A percentile compares a stretch with the other conserved stretches of the same genome.
Evolutionary conservation across 2,888 invertebrate species (phyloP).

Genomic region (Sesamia inferens): DNA sequence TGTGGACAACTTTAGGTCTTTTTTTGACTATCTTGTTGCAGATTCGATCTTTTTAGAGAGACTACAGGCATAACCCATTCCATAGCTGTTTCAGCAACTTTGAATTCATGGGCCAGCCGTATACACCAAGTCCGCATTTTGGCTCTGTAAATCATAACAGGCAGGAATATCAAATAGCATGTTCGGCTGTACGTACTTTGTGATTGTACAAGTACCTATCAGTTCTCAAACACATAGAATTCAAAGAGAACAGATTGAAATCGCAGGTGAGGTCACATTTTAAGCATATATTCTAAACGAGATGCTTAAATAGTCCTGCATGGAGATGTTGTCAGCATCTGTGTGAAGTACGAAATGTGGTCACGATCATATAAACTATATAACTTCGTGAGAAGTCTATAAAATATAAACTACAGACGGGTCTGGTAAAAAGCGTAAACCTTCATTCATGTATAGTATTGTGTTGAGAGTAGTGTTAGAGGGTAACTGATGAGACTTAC

Average conservation of each 20-base stretch:
- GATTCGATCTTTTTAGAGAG: neutral
- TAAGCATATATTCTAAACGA: slow-evolving; percentile 42
- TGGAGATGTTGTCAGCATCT: slow-evolving; percentile 23
- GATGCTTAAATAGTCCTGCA: slow-evolving; percentile 31
- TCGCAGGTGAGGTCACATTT: slow-evolving; percentile 31
- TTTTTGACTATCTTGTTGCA: neutral
- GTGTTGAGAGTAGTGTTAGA: neutral
- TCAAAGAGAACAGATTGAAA: slow-evolving; percentile 42
- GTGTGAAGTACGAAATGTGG: slow-evolving; percentile 27
- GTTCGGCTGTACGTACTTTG: no score
- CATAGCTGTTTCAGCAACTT: neutral
- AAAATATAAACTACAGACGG: neutral
- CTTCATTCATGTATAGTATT: neutral
- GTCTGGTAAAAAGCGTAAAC: neutral
- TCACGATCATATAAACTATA: slow-evolving; percentile 15
- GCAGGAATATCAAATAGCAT: neutral
- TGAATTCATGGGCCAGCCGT: neutral
- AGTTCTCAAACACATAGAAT: neutral
- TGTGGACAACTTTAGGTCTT: neutral
- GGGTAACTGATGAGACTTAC: neutral
- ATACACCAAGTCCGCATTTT: neutral
- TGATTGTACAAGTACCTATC: neutral
- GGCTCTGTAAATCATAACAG: neutral
- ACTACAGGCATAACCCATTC: neutral
- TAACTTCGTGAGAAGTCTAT: slow-evolving; percentile 1